A percentile compares a stretch with the other conserved stretches of the same genome.
These are phyloP conservation scores for Xenops minutus DNA, from an alignment of 2,797 vertebrate genomes.

Conservation along the genomic window DNA sequence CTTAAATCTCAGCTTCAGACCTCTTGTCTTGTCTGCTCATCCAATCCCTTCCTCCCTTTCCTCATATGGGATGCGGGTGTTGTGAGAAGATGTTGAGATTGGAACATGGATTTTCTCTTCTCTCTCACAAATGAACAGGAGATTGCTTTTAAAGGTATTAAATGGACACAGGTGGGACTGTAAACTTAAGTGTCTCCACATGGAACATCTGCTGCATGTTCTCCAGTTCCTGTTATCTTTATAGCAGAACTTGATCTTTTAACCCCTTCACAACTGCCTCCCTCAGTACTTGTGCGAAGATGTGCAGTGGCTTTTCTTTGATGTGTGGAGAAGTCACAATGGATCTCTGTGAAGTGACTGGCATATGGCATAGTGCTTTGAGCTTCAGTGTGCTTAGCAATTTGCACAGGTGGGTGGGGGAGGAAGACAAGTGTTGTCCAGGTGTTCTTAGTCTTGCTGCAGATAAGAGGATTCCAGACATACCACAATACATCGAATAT, in stretches of 20 bases:
- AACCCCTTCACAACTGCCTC: constrained; percentile 43
- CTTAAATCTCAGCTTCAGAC: background rate
- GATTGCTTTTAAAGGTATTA: constrained; percentile 69
- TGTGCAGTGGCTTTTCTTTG: constrained; percentile 35
- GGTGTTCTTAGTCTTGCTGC: constrained; percentile 34
- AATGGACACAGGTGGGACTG: constrained; percentile 66
- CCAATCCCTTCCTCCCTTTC: background rate
- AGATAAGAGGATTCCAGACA: constrained; percentile 61
- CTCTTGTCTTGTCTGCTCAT: background rate
- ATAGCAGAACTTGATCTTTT: constrained; percentile 60
- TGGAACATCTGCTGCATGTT: constrained; percentile 65
- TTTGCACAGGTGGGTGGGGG: constrained; percentile 52
- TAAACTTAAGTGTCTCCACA: constrained; percentile 71
- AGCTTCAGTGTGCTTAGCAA: background rate
- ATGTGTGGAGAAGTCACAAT: constrained; percentile 41
- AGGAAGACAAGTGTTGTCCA: constrained; percentile 54
- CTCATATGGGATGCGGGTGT: background rate
- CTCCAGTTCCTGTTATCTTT: constrained; percentile 70
- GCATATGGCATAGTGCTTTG: background rate
- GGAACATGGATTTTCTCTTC: background rate
- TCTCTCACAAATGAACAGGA: constrained; percentile 33
- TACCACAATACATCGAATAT: background rate
- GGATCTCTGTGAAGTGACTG: constrained; percentile 51
- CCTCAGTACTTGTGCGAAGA: background rate
- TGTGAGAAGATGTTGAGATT: background rate